Evolutionary conservation across 2,113 vertebrate species (phyloP).

Genomic region (Symphodus melops): DNA sequence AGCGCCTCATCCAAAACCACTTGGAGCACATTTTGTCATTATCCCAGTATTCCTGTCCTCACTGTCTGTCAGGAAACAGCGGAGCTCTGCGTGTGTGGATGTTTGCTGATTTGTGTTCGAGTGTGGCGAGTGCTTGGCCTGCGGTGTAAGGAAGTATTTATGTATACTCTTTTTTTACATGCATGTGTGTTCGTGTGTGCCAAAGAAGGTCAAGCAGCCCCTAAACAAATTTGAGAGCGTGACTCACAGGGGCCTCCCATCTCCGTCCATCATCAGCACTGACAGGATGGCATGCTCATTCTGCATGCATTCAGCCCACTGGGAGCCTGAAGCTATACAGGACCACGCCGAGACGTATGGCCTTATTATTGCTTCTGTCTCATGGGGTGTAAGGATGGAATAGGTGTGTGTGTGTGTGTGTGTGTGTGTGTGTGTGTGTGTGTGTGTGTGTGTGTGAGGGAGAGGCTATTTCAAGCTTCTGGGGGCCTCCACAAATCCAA

Average conservation of each 20-base stretch:
- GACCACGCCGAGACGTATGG: constrained; percentile 59
- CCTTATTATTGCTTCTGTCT: constrained; percentile 65
- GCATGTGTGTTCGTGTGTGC: constrained; percentile 10
- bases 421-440: constrained; percentile 16
- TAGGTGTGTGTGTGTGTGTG: constrained; percentile 34
- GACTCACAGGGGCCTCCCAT: constrained; percentile 64
- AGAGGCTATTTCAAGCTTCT: constrained; percentile 12
- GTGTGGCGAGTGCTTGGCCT: constrained; percentile 10
- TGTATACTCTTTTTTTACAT: constrained; percentile 19
- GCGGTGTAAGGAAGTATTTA: constrained; percentile 13
- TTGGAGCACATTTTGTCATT: constrained; percentile 68
- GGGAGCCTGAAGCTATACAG: constrained; percentile 53
- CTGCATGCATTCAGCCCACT: constrained; percentile 50
- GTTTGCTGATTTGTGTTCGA: constrained; percentile 31
- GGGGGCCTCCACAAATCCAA: constrained; percentile 44
- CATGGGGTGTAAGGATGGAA: constrained; percentile 46
- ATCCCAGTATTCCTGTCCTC: constrained; percentile 48
- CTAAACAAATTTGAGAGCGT: constrained; percentile 56
- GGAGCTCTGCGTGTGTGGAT: constrained; percentile 18
- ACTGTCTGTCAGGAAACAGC: constrained; percentile 55
- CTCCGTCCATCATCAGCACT: constrained; percentile 69
- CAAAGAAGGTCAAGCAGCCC: constrained; percentile 57
- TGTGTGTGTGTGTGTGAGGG: constrained; percentile 18
- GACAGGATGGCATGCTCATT: constrained; percentile 61
- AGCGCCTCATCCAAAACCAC: constrained; percentile 57